These are phyloP conservation scores for Brachyhypopomus gauderio DNA, from an alignment of 2,113 vertebrate species.

Conservation along the genomic window DNA sequence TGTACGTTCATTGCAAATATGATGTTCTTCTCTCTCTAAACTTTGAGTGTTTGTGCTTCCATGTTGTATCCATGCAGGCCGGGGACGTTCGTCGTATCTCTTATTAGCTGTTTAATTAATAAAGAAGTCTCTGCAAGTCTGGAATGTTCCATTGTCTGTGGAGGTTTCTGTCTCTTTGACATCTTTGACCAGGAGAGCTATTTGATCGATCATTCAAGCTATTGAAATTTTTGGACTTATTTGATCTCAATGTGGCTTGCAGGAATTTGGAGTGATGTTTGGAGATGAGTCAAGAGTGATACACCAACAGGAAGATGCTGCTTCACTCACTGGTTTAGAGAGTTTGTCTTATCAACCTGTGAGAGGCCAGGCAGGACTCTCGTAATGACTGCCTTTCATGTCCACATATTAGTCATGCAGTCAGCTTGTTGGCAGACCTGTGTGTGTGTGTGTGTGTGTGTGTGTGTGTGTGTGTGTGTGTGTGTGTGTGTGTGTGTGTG, in stretches of 20 bases:
- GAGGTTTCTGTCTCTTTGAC: neutral
- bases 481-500: slow-evolving; percentile 40
- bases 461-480: slow-evolving; percentile 32
- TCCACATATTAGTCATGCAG: slow-evolving; percentile 54
- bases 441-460: slow-evolving; percentile 14
- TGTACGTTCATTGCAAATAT: too few relatives aligned
- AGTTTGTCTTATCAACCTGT: slow-evolving; percentile 43
- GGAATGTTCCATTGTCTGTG: neutral
- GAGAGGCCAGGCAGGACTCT: slow-evolving; percentile 33
- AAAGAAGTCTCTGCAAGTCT: neutral
- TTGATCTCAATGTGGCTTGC: slow-evolving; percentile 32
- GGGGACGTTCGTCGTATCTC: too few relatives aligned
- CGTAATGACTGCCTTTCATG: slow-evolving; percentile 40
- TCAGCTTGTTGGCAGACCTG: slow-evolving; percentile 36
- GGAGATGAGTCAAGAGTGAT: slow-evolving; percentile 41
- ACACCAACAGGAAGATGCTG: slow-evolving; percentile 39
- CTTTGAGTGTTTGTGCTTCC: too few relatives aligned
- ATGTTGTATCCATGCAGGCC: too few relatives aligned
- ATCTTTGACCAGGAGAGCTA: too few relatives aligned
- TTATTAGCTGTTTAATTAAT: too few relatives aligned
- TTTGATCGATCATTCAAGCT: slow-evolving; percentile 10
- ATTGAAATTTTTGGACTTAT: slow-evolving; percentile 9
- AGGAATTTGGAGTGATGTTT: slow-evolving; percentile 50
- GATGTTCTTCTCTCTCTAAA: too few relatives aligned
- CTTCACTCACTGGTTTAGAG: slow-evolving; percentile 5